Evolutionary conservation across 2,888 invertebrate species (phyloP).

Genomic region (Gortyna flavago): DNA sequence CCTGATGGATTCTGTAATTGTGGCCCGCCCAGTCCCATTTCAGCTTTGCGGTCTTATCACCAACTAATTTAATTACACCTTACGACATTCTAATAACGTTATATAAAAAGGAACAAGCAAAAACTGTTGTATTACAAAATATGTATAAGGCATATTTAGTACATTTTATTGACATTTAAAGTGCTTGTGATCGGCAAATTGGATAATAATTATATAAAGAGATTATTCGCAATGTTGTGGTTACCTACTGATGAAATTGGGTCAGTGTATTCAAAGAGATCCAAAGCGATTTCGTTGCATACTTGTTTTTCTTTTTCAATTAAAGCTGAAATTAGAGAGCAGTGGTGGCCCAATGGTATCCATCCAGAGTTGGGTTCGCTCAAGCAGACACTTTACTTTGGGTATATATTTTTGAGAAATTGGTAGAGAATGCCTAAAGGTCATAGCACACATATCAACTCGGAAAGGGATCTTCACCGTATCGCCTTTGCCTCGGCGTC

Average conservation of each 20-base stretch:
- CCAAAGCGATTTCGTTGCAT: neutral
- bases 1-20: neutral
- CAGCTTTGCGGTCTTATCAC: neutral
- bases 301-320: conserved; percentile 10
- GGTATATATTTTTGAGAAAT: neutral
- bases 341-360: neutral
- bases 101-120: conserved; percentile 13
- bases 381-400: too few relatives aligned
- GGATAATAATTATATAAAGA: conserved; percentile 42
- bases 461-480: too few relatives aligned
- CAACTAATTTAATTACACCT: neutral
- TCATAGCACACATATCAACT: too few relatives aligned
- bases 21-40: neutral
- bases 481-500: too few relatives aligned
- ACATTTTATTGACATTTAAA: conserved; percentile 47
- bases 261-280: conserved; percentile 6
- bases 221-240: neutral
- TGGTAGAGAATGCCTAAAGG: too few relatives aligned
- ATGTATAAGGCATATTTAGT: neutral
- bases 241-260: conserved; percentile 22
- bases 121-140: conserved; percentile 38
- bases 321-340: neutral
- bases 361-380: neutral
- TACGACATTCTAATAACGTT: conserved; percentile 2
- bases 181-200: conserved; percentile 26